phyloP scores from a whole-genome alignment of 2,888 invertebrate species.

The Malachius bipustulatus region DNA sequence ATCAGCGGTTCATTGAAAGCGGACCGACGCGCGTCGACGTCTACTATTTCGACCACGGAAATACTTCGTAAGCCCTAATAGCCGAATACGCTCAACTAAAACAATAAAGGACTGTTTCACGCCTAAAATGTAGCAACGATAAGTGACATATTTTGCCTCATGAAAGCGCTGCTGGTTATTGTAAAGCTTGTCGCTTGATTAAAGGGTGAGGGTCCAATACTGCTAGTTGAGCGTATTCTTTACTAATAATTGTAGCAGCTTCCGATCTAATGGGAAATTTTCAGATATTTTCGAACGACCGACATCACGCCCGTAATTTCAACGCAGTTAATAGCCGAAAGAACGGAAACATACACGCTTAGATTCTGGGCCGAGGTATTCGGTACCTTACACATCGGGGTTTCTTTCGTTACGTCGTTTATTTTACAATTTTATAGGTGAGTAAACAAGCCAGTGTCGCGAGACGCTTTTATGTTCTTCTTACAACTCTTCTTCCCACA shows the following conservation, averaged over 20 bases:
- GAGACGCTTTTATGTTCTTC: no score
- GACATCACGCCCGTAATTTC: conserved; percentile 47
- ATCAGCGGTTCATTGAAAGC: no score
- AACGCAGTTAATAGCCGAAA: conserved; percentile 46
- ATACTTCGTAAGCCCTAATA: conserved; percentile 42
- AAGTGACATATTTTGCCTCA: no score
- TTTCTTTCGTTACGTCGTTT: conserved; percentile 48
- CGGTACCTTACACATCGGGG: conserved; percentile 47
- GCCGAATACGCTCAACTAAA: conserved; percentile 4
- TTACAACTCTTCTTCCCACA: not conserved
- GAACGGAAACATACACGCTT: conserved; percentile 45
- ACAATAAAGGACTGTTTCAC: conserved; percentile 4
- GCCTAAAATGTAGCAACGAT: no score
- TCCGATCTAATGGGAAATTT: no score
- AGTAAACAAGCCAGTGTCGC: conserved; percentile 1
- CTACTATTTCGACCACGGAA: conserved; percentile 58
- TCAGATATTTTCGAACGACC: conserved; percentile 48
- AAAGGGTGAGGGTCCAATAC: no score
- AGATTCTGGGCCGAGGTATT: conserved; percentile 58
- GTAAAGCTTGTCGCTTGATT: no score
- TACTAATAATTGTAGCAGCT: no score
- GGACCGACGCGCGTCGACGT: conserved; percentile 41
- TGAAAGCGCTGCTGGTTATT: no score
- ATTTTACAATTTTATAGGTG: conserved; percentile 46
- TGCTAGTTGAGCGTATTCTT: no score